Percentiles rank a stretch among this genome's conserved stretches.
Conservation (phyloP, 1,140 invertebrate species). For the Drosophila pseudoananassae region DNA sequence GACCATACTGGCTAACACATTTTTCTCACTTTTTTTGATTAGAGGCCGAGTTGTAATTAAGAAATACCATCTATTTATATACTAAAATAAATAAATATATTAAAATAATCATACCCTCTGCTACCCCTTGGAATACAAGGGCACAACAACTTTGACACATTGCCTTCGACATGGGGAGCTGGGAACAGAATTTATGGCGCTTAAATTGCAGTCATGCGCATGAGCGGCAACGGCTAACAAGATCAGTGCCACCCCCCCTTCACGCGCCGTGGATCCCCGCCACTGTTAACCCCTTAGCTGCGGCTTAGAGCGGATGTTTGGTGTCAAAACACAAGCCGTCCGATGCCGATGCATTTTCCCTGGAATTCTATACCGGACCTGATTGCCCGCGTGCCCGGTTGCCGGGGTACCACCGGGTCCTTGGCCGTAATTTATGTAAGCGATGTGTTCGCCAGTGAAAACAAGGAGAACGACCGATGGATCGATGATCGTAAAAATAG, state of each 20-base stretch:
- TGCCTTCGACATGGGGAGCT: conserved; percentile 52
- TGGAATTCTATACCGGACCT: conserved; percentile 58
- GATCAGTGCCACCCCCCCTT: conserved; percentile 33
- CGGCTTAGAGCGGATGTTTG: conserved; percentile 77
- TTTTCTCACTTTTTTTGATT: no score
- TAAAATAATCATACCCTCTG: conserved; percentile 5
- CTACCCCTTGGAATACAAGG: conserved; percentile 26
- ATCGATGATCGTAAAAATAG: conserved; percentile 65
- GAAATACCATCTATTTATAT: no score
- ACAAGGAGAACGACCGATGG: conserved; percentile 55
- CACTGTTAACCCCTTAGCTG: conserved; percentile 32
- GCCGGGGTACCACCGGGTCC: conserved; percentile 29
- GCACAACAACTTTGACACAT: conserved; percentile 62
- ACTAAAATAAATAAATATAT: no score
- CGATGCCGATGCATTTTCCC: conserved; percentile 56
- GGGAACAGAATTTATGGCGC: conserved; percentile 74
- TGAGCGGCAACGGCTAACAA: conserved; percentile 74
- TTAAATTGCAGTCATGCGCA: conserved; percentile 81
- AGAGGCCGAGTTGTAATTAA: no score
- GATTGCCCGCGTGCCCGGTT: conserved; percentile 4
- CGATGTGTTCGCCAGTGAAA: conserved; percentile 70
- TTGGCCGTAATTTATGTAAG: conserved; percentile 73
- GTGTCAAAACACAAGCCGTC: conserved; percentile 68
- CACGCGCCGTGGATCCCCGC: background rate
- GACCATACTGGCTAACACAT: no score